A percentile compares a stretch with the other conserved stretches of the same genome.
phyloP scores from a whole-genome alignment of 2,113 vertebrate genomes.

The Sinosuthora webbiana region DNA sequence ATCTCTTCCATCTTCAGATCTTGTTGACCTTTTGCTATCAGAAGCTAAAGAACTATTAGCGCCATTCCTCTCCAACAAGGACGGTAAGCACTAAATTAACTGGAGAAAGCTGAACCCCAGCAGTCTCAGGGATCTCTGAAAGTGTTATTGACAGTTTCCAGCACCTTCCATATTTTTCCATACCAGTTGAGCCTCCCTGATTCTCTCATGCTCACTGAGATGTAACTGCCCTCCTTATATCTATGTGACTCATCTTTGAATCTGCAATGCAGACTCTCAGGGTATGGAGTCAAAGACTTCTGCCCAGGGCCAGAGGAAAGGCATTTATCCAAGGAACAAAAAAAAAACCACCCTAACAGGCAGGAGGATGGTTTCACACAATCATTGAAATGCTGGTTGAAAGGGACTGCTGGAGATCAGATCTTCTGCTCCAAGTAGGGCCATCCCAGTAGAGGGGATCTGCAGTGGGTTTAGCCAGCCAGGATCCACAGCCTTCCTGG shows the following conservation, averaged over 20 bases:
- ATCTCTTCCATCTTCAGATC: slow-evolving; percentile 63
- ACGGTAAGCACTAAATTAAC: slow-evolving; percentile 14
- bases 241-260: neutral
- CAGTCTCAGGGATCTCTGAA: neutral
- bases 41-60: slow-evolving; percentile 69
- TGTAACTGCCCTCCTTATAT: neutral
- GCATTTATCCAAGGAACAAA: neutral
- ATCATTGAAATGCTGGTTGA: neutral
- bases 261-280: neutral
- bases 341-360: neutral
- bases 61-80: neutral
- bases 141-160: neutral
- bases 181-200: neutral
- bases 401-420: neutral
- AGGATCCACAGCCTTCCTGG: neutral
- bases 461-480: neutral
- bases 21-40: slow-evolving; percentile 54
- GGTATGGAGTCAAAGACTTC: neutral
- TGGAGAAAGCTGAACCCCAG: neutral
- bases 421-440: neutral
- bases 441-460: neutral
- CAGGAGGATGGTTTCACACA: neutral
- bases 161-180: neutral
- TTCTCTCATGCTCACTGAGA: neutral
- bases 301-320: neutral